Evolutionary conservation across 2,888 invertebrate genomes (phyloP), one percentile per base, ranked within the genome.

Genomic region (Gandaritis pyraliata): DNA sequence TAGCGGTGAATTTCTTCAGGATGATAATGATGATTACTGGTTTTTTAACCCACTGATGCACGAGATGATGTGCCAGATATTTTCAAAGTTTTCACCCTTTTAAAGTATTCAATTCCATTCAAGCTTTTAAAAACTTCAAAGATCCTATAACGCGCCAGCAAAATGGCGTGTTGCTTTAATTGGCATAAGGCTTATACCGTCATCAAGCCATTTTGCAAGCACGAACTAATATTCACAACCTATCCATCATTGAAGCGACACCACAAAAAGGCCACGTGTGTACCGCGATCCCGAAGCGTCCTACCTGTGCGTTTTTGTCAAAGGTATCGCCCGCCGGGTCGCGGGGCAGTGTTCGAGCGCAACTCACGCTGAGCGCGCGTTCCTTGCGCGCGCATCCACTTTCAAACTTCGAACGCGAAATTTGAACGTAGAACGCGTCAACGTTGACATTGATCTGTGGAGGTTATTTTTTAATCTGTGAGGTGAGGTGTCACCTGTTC

Each of bases 271-370:
- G 66, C 71, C 71, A 71, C 66, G 67, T 68, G 72, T 47, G 46
- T 46, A 46, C 46, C 66, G 33, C 64, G 69, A 61, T 65, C 71
- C 73, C 51, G 48, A n/a, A 38, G 61, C 61, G 54, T 67, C 63
- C 74, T 83, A 83, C 83, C 83, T 83, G 82, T 81, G 65, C 58
- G 68, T 85, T 86, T 88, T 83, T 84, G 83, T 83, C 84, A 85
- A 85, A 84, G 85, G 84, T 84, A 82, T 51, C 39, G 54, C 39
- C 80, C 39, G 54, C 39, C 80, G 84, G 81, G 55, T 55, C 75
- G 72, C 69, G 77, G 56, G 81, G 76, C 87, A 90, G 90, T 90
- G 82, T 80, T 83, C 77, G 75, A 73, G 82, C 85, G 86, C 81
- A 71, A 74, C 78, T 83, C 87, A 83, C 65, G 71, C 63, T 66